Evolutionary conservation across 2,797 vertebrate species (phyloP).

Genomic region (Trachurus trachurus): DNA sequence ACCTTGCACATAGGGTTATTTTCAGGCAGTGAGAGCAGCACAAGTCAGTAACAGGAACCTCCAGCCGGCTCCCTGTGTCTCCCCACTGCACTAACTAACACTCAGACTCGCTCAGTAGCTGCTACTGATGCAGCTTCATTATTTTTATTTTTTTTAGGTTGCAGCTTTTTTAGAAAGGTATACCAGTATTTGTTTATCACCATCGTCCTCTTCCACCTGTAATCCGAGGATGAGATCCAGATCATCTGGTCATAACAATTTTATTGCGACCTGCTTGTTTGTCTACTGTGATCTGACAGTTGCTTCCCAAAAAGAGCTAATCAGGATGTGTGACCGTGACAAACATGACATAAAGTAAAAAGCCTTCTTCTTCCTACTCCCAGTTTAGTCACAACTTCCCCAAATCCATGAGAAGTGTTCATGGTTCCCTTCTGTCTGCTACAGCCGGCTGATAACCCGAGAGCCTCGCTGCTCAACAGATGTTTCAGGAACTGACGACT

Average conservation of each 20-base stretch:
- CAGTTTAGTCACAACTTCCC: constrained; percentile 89
- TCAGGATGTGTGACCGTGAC: constrained; percentile 88
- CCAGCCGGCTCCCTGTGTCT: constrained; percentile 67
- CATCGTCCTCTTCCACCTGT: background rate
- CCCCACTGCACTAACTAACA: constrained; percentile 54
- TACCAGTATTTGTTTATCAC: background rate
- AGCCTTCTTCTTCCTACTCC: constrained; percentile 88
- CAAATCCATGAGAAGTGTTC: constrained; percentile 86
- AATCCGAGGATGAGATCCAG: constrained; percentile 16
- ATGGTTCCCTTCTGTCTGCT: constrained; percentile 82
- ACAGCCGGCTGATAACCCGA: constrained; percentile 35
- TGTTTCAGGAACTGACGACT: constrained; percentile 26
- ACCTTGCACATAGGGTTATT: constrained; percentile 80
- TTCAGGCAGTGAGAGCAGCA: constrained; percentile 83
- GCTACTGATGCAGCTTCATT: background rate
- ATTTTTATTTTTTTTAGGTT: constrained; percentile 5
- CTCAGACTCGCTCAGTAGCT: constrained; percentile 35
- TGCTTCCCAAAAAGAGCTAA: constrained; percentile 87
- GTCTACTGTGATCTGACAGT: constrained; percentile 71
- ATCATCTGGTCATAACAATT: constrained; percentile 18
- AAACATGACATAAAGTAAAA: constrained; percentile 84
- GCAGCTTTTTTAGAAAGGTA: background rate
- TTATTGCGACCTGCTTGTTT: constrained; percentile 75
- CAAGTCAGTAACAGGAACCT: constrained; percentile 78
- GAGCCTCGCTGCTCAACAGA: constrained; percentile 14